These are phyloP conservation scores for Lumbricus terrestris DNA, from an alignment of 2,888 invertebrate genomes.

Conservation along the genomic window DNA sequence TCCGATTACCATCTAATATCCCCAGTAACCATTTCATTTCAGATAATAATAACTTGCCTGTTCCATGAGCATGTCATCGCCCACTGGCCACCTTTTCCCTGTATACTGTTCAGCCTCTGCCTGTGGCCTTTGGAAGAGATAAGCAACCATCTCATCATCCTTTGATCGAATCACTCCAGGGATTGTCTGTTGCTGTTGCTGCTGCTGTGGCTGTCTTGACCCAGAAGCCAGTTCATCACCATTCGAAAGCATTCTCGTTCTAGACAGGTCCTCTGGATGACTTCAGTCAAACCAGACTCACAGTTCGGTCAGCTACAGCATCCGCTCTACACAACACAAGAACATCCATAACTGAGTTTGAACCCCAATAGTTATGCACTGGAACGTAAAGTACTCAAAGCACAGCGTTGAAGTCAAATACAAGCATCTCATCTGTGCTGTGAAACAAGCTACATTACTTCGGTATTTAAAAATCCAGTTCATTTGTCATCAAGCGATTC, in stretches of 20 bases:
- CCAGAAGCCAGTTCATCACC: conserved; percentile 24
- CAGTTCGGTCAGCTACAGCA: background rate
- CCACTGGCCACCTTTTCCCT: conserved; percentile 73
- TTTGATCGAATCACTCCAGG: conserved; percentile 62
- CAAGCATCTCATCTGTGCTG: background rate
- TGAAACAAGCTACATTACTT: background rate
- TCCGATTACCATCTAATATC: no score
- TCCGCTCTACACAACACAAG: background rate
- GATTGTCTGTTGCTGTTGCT: conserved; percentile 36
- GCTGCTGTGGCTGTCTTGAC: conserved; percentile 8
- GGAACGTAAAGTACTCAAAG: background rate
- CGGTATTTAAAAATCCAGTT: background rate
- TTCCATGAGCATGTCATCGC: conserved; percentile 82
- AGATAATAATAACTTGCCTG: conserved; percentile 45
- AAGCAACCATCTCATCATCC: conserved; percentile 89
- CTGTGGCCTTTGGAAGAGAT: conserved; percentile 82
- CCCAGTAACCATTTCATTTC: background rate
- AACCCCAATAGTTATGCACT: background rate
- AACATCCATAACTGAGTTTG: background rate
- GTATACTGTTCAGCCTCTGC: conserved; percentile 65
- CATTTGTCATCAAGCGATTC: no score
- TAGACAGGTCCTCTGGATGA: background rate
- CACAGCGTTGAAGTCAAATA: background rate
- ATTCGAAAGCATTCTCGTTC: conserved; percentile 36
- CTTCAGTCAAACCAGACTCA: conserved; percentile 15